Base-by-base conservation (phyloP, 2,888 invertebrate genomes). In the Polyommatus iphigenia region DNA sequence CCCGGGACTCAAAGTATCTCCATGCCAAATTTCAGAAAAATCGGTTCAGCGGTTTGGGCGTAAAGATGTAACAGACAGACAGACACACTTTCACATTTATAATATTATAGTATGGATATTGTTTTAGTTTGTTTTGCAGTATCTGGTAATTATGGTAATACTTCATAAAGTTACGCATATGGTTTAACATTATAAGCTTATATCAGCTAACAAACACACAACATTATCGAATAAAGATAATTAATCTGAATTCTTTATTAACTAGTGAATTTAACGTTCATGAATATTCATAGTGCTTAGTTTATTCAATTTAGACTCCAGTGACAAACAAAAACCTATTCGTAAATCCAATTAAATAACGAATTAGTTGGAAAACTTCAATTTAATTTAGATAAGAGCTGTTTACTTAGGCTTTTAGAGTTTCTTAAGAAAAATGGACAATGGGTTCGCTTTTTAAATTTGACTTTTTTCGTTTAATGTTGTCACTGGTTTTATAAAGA, bases 261-360 rank as follows among this genome's bases (percentile, higher is more conserved):
- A 67, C 67, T 67, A 20, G 67, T 67, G 67, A 67, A 67, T 67
- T 67, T 67, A 29, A 67, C 29, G 2, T 15, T 5, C 32, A 67
- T 67, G 67, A 67, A 67, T 67, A 67, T 67, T 67, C 67, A 67
- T 67, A 18, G 67, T 67, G 67, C 13, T 67, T 67, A 29, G 67
- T 67, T 29, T 32, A 67, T 67, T 62, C 67, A 67, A 67, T 67
- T 67, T 67, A 32, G 18, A 24, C 29, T 67, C 29, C 29, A 67
- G 15, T 67, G 67, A 67, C 29, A 67, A 32, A 29, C 67, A 32
- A 67, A 67, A 67, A 67, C 15, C 18, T 67, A 29, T 67, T 67
- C 15, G 6, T 67, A 32, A 13, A 67, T 67, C 29, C 29, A 67
- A 67, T 67, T 67, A 67, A 67, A 29, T 67, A 3, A 6, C 15